Evolutionary conservation across 2,888 invertebrate species (phyloP).

Genomic region (Trachelus troglodyta): DNA sequence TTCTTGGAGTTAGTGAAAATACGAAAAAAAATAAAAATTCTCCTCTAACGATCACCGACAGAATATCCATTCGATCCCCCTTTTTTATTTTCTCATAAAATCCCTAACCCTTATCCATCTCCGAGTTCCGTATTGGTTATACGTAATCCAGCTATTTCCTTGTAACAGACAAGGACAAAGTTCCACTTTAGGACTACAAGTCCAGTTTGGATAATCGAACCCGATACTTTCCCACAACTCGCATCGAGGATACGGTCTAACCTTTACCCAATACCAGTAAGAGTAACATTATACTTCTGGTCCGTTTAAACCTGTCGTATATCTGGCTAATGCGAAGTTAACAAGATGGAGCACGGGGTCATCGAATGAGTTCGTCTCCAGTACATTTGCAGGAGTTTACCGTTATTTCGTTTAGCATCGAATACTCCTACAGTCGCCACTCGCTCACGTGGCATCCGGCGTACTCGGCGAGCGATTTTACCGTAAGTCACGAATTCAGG

Average conservation of each 20-base stretch:
- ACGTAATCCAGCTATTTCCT: background rate
- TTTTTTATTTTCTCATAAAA: background rate
- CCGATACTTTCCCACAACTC: background rate
- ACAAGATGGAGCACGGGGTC: constrained; percentile 35
- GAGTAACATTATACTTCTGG: background rate
- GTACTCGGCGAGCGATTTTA: background rate
- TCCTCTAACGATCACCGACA: constrained; percentile 20
- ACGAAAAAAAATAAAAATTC: background rate
- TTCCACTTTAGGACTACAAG: background rate
- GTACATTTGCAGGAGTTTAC: constrained; percentile 26
- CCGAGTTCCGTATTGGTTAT: background rate
- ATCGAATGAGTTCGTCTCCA: constrained; percentile 15
- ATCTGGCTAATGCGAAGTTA: background rate
- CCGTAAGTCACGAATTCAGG: background rate
- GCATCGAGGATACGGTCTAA: background rate
- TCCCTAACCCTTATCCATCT: constrained; percentile 7
- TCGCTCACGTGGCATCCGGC: constrained; percentile 8
- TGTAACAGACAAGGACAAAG: background rate
- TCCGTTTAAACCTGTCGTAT: background rate
- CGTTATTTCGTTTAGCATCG: constrained; percentile 45
- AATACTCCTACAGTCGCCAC: constrained; percentile 29
- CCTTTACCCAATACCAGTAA: background rate
- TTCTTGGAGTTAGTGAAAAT: constrained; percentile 1
- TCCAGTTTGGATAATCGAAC: background rate
- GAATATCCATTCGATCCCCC: constrained; percentile 27